Evolutionary conservation across 1,140 invertebrate species (phyloP).

Genomic region (Apis cerana): DNA sequence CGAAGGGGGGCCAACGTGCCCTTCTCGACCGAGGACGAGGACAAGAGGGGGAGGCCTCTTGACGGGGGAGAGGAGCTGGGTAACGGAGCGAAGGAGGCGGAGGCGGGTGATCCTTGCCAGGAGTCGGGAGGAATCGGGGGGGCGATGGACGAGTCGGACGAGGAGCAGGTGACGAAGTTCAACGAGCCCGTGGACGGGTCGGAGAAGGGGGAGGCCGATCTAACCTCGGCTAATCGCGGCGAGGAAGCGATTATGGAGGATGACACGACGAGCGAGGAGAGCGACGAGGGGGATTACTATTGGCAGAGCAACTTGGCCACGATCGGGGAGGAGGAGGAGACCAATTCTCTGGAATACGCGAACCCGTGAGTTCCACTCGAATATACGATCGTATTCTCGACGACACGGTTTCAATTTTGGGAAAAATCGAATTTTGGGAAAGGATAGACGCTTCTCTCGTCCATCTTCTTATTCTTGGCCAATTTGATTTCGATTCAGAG

Average conservation of each 20-base stretch:
- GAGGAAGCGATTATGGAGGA: constrained; percentile 39
- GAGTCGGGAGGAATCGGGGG: constrained; percentile 4
- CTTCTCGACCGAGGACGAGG: neutral
- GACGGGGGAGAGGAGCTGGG: no score
- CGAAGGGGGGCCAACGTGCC: neutral
- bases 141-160: constrained; percentile 43
- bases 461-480: no score
- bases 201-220: constrained; percentile 26
- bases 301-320: constrained; percentile 77
- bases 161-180: constrained; percentile 32
- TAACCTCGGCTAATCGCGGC: constrained; percentile 6
- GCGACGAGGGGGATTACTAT: constrained; percentile 73
- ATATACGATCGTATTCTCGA: no score
- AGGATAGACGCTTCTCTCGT: no score
- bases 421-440: no score
- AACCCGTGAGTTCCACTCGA: constrained; percentile 57
- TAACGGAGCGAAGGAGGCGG: constrained; percentile 1
- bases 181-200: constrained; percentile 5
- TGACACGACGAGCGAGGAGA: constrained; percentile 68
- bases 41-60: neutral
- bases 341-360: constrained; percentile 73
- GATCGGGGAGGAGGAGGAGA: constrained; percentile 77
- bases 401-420: no score
- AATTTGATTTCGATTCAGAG: no score
- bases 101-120: neutral